A percentile compares a stretch with the other conserved stretches of the same genome.
These are phyloP conservation scores for Luscinia megarhynchos DNA, from an alignment of 2,797 vertebrate genomes.

Conservation along the genomic window DNA sequence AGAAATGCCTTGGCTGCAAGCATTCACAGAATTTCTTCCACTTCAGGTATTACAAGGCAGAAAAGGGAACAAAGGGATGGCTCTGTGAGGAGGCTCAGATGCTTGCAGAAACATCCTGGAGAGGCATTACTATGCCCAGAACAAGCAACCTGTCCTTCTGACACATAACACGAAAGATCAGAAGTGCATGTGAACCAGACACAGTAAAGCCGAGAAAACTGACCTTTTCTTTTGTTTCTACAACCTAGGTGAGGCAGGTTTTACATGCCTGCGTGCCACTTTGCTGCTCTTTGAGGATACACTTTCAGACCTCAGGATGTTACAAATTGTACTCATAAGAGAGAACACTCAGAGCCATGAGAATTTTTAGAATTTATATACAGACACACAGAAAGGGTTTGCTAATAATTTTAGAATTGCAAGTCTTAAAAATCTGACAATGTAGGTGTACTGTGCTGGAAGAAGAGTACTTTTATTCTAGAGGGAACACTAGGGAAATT, in stretches of 20 bases:
- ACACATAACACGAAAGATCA: background rate
- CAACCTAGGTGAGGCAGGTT: background rate
- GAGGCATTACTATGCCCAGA: background rate
- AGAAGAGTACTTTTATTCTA: background rate
- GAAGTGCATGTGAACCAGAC: background rate
- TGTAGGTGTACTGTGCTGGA: background rate
- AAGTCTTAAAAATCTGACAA: background rate
- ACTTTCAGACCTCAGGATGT: background rate
- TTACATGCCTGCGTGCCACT: background rate
- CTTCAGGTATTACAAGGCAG: background rate
- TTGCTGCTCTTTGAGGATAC: background rate
- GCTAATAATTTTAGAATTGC: background rate
- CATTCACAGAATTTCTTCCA: background rate
- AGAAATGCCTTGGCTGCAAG: slow-evolving; percentile 5
- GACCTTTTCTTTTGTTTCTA: background rate
- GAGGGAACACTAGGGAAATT: background rate
- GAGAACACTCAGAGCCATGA: background rate
- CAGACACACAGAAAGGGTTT: background rate
- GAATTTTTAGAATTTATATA: background rate
- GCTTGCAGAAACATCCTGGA: background rate
- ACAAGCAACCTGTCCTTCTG: background rate
- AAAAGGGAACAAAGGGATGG: background rate
- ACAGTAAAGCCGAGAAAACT: background rate
- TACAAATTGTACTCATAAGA: background rate
- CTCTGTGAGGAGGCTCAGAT: background rate